A percentile compares a stretch with the other conserved stretches of the same genome.
Evolutionary conservation across 1,140 invertebrate genomes (phyloP).

Genomic region (Gryllus bimaculatus): DNA sequence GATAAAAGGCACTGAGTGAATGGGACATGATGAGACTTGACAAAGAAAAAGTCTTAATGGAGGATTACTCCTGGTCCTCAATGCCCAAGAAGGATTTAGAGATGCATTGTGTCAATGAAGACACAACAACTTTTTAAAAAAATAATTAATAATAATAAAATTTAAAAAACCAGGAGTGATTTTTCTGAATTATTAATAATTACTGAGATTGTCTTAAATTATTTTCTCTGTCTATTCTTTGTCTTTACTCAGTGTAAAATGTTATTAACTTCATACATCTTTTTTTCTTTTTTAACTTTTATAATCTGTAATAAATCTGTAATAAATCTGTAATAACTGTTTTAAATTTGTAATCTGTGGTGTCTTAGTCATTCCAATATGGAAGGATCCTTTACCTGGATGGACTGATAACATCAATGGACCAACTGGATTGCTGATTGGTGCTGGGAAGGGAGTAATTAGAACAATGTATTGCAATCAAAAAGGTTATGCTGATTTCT

Average conservation of each 20-base stretch:
- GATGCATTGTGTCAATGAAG: no score
- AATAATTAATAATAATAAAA: no score
- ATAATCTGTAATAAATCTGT: no score
- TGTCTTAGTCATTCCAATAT: constrained; percentile 58
- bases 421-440: constrained; percentile 66
- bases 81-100: no score
- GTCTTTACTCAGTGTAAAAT: background rate
- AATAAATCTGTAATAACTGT: background rate
- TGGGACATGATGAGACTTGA: no score
- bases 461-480: constrained; percentile 73
- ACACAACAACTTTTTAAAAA: no score
- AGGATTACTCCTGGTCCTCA: no score
- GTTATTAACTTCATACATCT: background rate
- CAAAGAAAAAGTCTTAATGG: no score
- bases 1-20: no score
- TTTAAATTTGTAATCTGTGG: constrained; percentile 27
- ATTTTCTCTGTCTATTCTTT: background rate
- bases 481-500: constrained; percentile 68
- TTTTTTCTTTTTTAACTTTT: background rate
- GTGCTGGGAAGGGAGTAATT: constrained; percentile 75
- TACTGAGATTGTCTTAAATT: no score
- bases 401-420: constrained; percentile 95
- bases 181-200: no score
- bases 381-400: constrained; percentile 69
- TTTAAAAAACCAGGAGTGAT: no score